Conservation (phyloP, 1,140 invertebrate species). For the Lethrus apterus region DNA sequence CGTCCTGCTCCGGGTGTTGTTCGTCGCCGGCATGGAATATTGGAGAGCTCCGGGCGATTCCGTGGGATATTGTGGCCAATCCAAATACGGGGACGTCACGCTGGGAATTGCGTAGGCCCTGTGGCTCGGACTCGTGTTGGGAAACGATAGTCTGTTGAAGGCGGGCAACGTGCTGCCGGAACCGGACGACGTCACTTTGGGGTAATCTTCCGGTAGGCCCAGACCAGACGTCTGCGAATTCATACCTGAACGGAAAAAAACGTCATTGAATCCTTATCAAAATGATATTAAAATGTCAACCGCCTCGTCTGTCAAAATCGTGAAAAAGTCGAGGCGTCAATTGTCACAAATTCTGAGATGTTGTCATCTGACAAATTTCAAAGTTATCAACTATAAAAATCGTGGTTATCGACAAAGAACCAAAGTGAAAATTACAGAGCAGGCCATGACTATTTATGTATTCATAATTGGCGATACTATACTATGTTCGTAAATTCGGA, state of each 20-base stretch:
- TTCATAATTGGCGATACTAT: too few species aligned
- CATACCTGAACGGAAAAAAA: constrained; percentile 26
- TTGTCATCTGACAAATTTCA: too few species aligned
- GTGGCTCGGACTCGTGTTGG: constrained; percentile 20
- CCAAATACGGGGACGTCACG: constrained; percentile 19
- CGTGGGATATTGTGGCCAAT: constrained; percentile 24
- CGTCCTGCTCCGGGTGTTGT: constrained; percentile 19
- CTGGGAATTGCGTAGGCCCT: constrained; percentile 20
- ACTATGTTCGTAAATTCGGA: too few species aligned
- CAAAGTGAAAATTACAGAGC: too few species aligned
- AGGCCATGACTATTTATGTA: too few species aligned
- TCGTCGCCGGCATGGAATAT: constrained; percentile 13
- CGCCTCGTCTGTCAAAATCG: too few species aligned
- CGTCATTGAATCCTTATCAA: too few species aligned
- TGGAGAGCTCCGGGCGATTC: constrained; percentile 5
- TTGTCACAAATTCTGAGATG: too few species aligned
- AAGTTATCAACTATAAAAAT: too few species aligned
- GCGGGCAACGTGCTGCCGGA: constrained; percentile 28
- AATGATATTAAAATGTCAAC: too few species aligned
- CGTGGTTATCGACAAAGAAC: too few species aligned
- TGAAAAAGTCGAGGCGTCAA: too few species aligned
- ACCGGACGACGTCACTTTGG: constrained; percentile 25
- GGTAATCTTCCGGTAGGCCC: constrained; percentile 29
- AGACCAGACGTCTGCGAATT: constrained; percentile 24
- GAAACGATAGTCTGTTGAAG: constrained; percentile 33